phyloP scores from a whole-genome alignment of 2,797 vertebrate genomes.

The Rhyacichthys aspro region DNA sequence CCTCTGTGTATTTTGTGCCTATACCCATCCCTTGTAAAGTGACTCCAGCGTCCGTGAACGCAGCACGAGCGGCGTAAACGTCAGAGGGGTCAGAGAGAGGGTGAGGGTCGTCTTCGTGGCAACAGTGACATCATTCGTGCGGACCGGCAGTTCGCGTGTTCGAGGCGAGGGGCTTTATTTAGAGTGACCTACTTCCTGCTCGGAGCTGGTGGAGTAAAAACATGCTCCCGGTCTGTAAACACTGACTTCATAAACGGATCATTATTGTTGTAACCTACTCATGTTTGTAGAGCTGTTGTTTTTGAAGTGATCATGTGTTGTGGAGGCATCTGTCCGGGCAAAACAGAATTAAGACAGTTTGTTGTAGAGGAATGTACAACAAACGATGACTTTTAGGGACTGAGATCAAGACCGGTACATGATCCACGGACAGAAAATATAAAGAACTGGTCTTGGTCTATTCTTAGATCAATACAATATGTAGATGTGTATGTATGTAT shows the following conservation, averaged over 20 bases:
- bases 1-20: not conserved
- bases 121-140: conserved; percentile 19
- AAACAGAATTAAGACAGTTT: not conserved
- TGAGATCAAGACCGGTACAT: too few species aligned
- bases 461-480: too few species aligned
- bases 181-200: conserved; percentile 51
- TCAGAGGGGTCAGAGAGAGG: conserved; percentile 10
- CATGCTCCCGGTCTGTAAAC: conserved; percentile 24
- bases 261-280: not conserved
- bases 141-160: conserved; percentile 13
- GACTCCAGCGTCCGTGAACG: not conserved
- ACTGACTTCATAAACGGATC: conserved; percentile 7
- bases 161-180: conserved; percentile 37
- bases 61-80: conserved; percentile 5
- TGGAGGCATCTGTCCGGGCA: not conserved
- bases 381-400: too few species aligned
- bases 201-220: conserved; percentile 23
- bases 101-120: conserved; percentile 14
- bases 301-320: not conserved
- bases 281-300: not conserved
- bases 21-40: too few species aligned
- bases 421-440: too few species aligned
- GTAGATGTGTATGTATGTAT: too few species aligned
- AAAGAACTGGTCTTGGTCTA: too few species aligned
- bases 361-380: too few species aligned